Evolutionary conservation across 2,888 invertebrate species (phyloP), one percentile per base, ranked within the genome.

Genomic region (Lasioglossum malachurum): DNA sequence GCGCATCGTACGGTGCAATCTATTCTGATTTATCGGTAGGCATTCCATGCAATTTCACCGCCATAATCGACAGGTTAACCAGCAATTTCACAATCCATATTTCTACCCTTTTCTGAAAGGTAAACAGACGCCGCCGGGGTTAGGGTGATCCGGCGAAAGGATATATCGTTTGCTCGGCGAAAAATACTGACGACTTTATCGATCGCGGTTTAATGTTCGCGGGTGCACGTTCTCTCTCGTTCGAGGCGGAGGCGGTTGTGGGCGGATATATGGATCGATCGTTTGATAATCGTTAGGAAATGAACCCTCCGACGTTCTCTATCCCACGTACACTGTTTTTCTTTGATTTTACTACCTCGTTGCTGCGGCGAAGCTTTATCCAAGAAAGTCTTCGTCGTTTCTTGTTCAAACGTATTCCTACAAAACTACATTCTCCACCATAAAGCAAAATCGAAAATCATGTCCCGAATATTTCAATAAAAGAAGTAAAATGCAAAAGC

Each of bases 251-350:
- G 41, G 57, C 16, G 49, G 69, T 44, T 77, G 57, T 78, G 57
- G 44, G 71, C 46, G 46, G 82, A 82, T 80, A 80, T 80, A 77
- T 31, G 79, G 82, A 88, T 89, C 84, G 90, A 88, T 81, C 85
- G 83, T n/a, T 69, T 67, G 75, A 75, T 87, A 90, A 90, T 88
- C 86, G 82, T 41, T 46, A 67, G 35, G 77, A 75, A 57, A 71
- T 57, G 79, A 57, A 75, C 74, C 44, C 72, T 76, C 53, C 35
- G 38, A 23, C 23, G 12, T 38, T 60, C 74, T 60, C n/a, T 19
- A 49, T 71, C 35, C 69, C 10, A 23, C 41, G 49, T 82, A 46
- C 49, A 71, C 69, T 75, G 75, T 41, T 75, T 82, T 72, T 71
- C 84, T 49, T 57, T 69, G 73, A 53, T 74, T 81, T 57, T 16